phyloP scores from a whole-genome alignment of 2,888 invertebrate species.

The Octonoba sinensis region DNA sequence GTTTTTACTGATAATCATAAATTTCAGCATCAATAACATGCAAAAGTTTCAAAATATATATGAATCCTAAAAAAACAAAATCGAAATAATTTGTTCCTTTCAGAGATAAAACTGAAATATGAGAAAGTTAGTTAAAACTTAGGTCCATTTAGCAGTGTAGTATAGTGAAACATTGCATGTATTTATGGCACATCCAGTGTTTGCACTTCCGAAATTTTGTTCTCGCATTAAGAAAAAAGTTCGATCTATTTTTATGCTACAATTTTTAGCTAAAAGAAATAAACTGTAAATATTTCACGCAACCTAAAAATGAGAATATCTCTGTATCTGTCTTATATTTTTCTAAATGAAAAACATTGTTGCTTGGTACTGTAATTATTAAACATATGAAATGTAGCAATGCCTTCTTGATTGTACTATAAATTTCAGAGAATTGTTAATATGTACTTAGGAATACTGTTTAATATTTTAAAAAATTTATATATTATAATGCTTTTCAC shows the following conservation, averaged over 20 bases:
- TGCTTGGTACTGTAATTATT: constrained; percentile 45
- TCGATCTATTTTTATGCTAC: constrained; percentile 45
- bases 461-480: no score
- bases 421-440: no score
- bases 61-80: no score
- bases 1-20: neutral
- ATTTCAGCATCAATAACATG: no score
- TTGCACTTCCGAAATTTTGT: constrained; percentile 31
- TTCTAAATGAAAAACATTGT: constrained; percentile 48
- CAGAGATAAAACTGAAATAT: no score
- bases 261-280: constrained; percentile 51
- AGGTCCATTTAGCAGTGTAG: no score
- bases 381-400: neutral
- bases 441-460: no score
- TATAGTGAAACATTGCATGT: no score
- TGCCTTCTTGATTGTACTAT: constrained; percentile 23
- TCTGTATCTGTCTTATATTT: constrained; percentile 57
- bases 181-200: neutral
- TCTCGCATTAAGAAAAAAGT: neutral
- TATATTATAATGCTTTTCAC: no score
- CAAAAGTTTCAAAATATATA: no score
- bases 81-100: no score
- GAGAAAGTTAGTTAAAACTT: no score
- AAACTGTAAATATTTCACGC: constrained; percentile 56
- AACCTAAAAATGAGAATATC: constrained; percentile 17